Base-by-base conservation (phyloP, 2,113 vertebrate genomes). In the Otocyon megalotis region DNA sequence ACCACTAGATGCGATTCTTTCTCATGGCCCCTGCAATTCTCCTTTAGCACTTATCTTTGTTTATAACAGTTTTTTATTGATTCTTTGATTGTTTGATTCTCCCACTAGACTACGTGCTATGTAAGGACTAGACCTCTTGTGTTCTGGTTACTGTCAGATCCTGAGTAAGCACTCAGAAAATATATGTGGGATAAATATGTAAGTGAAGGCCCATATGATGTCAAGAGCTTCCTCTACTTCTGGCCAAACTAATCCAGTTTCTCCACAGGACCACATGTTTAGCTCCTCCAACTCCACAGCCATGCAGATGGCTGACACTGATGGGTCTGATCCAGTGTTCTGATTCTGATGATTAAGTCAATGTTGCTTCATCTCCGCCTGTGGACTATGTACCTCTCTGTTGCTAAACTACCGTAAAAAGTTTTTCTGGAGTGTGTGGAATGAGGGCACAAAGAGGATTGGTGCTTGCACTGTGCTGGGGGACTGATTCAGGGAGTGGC, bases 1-100 rank as follows among this genome's bases (percentile, higher is more conserved):
- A 82, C 37, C 65, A 30, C 32, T 89, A 88, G n/a, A 91, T 60
- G 16, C 79, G 63, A 88, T 81, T 93, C 80, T 97, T 58, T 77
- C 3, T 63, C 60, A 63, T 26, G 71, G 58, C 14, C 28, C 77
- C 65, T 93, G 13, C 12, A 81, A 63, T 71, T 90, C 91, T 67
- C 43, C 65, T 80, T 77, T 19, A 60, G 81, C 10, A 77, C 19
- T 65, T 62, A 35, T 30, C 26, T 81, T 93, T 50, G 48, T 54
- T 83, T 87, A 30, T 35, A 71, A 83, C 9, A 62, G 30, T 48
- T 90, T 19, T 92, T 77, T 88, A 67, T 74, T 90, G 79, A 82
- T 72, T 81, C 43, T 88, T 43, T 90, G 80, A 62, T 63, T 50
- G 48, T 90, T 37, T 86, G 77, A 88, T 15, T 80, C 3, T 0